Evolutionary conservation across 2,797 vertebrate genomes (phyloP).

Genomic region (Pampus argenteus): DNA sequence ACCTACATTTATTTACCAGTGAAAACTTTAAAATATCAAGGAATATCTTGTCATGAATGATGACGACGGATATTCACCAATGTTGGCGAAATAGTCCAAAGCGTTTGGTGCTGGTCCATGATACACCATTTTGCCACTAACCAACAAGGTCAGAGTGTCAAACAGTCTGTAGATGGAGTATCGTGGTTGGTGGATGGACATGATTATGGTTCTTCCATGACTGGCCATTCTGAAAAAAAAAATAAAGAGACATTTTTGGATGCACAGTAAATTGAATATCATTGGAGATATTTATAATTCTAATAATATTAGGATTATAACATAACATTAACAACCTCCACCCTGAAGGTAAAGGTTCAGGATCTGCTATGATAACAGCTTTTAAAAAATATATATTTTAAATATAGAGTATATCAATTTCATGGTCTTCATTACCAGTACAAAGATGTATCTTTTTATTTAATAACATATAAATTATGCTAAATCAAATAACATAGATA

Average conservation of each 20-base stretch:
- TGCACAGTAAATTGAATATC: too few species aligned
- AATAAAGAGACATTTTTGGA: too few species aligned
- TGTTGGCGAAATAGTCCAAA: slow-evolving; percentile 87
- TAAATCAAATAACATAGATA: not conserved
- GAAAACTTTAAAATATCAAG: not conserved
- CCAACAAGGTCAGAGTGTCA: slow-evolving; percentile 90
- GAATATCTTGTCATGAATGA: not conserved
- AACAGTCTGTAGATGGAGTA: slow-evolving; percentile 96
- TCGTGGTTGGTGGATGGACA: slow-evolving; percentile 96
- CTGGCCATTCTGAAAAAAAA: slow-evolving; percentile 89
- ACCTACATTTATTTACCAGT: not conserved
- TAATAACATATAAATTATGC: not conserved
- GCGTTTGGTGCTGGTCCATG: slow-evolving; percentile 88
- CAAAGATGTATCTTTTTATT: not conserved
- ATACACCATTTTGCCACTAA: slow-evolving; percentile 89
- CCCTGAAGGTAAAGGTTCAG: too few species aligned
- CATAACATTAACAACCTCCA: too few species aligned
- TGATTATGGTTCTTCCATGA: slow-evolving; percentile 91
- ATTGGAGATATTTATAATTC: too few species aligned
- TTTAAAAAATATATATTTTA: too few species aligned
- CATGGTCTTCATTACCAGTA: too few species aligned
- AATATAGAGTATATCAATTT: too few species aligned
- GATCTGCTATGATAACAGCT: too few species aligned
- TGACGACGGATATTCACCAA: slow-evolving; percentile 78
- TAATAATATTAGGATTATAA: too few species aligned